A percentile compares a stretch with the other conserved stretches of the same genome.
These are phyloP conservation scores for Macaca nemestrina DNA, from an alignment of 2,113 vertebrate genomes.

Conservation along the genomic window DNA sequence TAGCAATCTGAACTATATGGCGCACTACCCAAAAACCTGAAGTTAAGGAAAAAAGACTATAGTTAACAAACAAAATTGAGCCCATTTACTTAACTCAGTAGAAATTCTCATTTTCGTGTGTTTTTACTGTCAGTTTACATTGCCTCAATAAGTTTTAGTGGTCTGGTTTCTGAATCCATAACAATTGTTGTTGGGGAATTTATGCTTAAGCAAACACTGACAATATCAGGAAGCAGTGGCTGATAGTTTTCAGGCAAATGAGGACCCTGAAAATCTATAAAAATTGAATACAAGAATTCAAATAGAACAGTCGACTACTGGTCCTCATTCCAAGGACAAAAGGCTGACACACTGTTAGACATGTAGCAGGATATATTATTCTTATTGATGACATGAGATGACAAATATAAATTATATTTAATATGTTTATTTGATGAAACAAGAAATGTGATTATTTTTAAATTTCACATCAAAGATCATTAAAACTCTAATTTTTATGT, in stretches of 20 bases:
- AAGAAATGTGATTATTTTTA: slow-evolving; percentile 23
- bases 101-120: not conserved
- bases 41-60: not conserved
- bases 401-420: not conserved
- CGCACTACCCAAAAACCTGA: not conserved
- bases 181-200: not conserved
- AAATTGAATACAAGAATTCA: not conserved
- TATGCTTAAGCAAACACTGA: not conserved
- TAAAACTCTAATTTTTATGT: not conserved
- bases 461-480: not conserved
- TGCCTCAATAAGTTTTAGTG: not conserved
- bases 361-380: not conserved
- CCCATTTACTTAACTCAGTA: not conserved
- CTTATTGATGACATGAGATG: not conserved
- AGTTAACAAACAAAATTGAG: not conserved
- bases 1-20: not conserved
- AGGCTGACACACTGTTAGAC: not conserved
- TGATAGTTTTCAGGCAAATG: not conserved
- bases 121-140: not conserved
- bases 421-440: not conserved
- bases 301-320: not conserved
- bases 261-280: not conserved
- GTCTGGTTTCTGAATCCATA: not conserved
- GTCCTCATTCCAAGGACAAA: not conserved
- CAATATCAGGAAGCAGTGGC: not conserved